Percentiles rank a stretch among this genome's conserved stretches.
phyloP scores from a whole-genome alignment of 1,140 invertebrate species.

The Oncopeltus fasciatus region DNA sequence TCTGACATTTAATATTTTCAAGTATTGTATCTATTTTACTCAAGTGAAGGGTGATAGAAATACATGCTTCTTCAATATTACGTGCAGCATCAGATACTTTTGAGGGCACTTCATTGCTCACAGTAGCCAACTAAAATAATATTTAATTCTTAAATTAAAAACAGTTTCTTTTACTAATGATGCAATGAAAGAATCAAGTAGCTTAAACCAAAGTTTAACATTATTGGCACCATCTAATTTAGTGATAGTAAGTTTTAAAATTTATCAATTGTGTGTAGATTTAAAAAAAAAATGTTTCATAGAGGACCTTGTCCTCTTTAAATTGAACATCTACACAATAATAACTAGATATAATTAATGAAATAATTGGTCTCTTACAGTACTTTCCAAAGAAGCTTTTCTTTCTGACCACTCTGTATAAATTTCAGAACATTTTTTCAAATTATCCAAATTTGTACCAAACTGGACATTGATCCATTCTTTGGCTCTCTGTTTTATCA shows the following conservation, averaged over 20 bases:
- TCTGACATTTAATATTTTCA: conserved; percentile 20
- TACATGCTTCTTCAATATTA: conserved; percentile 34
- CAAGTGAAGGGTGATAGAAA: neutral
- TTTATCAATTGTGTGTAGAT: neutral
- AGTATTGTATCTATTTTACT: conserved; percentile 22
- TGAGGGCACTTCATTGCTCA: conserved; percentile 40
- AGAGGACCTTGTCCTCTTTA: too few relatives aligned
- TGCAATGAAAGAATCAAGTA: neutral
- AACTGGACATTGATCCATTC: neutral
- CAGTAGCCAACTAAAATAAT: conserved; percentile 39
- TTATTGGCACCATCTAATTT: neutral
- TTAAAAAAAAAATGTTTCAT: neutral
- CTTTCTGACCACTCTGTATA: neutral
- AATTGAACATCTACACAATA: neutral
- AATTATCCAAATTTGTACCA: neutral
- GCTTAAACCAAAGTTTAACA: neutral
- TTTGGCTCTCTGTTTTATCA: neutral
- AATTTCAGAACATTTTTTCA: neutral
- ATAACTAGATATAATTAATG: neutral
- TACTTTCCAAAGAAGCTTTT: neutral
- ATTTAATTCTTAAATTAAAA: neutral
- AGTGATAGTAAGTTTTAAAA: neutral
- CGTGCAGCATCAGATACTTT: conserved; percentile 41
- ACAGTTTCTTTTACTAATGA: neutral
- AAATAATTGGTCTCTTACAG: neutral